Conservation (phyloP, 2,888 invertebrate species). For the Glyphotaelius pellucidus region DNA sequence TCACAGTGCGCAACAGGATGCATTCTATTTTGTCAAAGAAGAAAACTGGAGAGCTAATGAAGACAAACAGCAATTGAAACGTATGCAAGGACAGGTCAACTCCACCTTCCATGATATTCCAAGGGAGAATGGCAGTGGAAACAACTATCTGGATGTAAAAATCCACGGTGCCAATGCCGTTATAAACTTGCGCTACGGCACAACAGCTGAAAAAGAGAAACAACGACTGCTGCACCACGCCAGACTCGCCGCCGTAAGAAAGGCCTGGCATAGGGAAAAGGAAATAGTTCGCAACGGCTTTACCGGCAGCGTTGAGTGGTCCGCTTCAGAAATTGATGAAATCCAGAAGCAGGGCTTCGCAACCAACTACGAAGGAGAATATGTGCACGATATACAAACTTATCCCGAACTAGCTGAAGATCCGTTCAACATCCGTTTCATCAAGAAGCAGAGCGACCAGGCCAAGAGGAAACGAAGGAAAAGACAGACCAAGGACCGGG, state of each 20-base stretch:
- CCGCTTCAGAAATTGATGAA: constrained; percentile 91
- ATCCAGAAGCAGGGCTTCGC: constrained; percentile 90
- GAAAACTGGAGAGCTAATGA: constrained; percentile 93
- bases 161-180: constrained; percentile 94
- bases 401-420: constrained; percentile 97
- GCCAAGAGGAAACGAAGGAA: constrained; percentile 85
- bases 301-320: constrained; percentile 90
- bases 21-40: constrained; percentile 95
- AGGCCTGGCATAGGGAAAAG: constrained; percentile 95
- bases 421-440: constrained; percentile 94
- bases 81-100: constrained; percentile 93
- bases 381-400: constrained; percentile 91
- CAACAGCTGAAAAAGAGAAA: constrained; percentile 92
- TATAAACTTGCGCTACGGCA: constrained; percentile 96
- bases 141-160: constrained; percentile 90
- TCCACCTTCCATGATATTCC: constrained; percentile 92
- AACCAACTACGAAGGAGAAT: constrained; percentile 92
- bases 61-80: constrained; percentile 91
- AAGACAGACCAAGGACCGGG: constrained; percentile 74
- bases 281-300: constrained; percentile 88
- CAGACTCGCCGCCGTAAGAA: constrained; percentile 89
- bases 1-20: constrained; percentile 92
- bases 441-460: constrained; percentile 86
- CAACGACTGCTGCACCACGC: constrained; percentile 94
- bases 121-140: constrained; percentile 84